Evolutionary conservation across 1,140 invertebrate genomes (phyloP).

Genomic region (Elymnias hypermnestra): DNA sequence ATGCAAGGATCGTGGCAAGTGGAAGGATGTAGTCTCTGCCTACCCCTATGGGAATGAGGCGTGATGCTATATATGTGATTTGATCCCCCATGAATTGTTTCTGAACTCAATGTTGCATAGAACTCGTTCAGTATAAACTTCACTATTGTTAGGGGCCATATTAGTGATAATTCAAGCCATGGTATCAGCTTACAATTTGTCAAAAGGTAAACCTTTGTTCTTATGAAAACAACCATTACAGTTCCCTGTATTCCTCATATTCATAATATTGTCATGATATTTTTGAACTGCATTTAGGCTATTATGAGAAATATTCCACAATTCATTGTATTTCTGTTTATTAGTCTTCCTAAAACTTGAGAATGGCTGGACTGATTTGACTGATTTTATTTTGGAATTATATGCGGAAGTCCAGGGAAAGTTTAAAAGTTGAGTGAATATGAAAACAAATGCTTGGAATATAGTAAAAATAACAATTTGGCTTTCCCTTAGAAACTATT

Average conservation of each 20-base stretch:
- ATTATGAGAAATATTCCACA: conserved; percentile 72
- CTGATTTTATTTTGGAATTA: too few species aligned
- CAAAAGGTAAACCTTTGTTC: conserved; percentile 60
- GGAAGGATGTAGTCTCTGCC: too few species aligned
- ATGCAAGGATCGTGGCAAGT: too few species aligned
- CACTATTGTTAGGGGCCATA: conserved; percentile 46
- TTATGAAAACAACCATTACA: conserved; percentile 77
- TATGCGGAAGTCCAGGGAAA: too few species aligned
- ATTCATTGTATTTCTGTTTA: conserved; percentile 70
- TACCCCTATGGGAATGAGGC: too few species aligned
- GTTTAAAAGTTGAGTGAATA: too few species aligned
- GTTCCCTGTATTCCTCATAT: conserved; percentile 75
- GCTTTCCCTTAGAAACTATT: too few species aligned
- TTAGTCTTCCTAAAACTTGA: too few species aligned
- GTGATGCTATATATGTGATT: too few species aligned
- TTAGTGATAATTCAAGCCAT: conserved; percentile 60
- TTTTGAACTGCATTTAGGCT: conserved; percentile 74
- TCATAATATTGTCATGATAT: conserved; percentile 64
- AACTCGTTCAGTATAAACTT: conserved; percentile 74
- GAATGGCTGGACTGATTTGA: too few species aligned
- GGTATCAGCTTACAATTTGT: conserved; percentile 64
- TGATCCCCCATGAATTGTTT: conserved; percentile 74
- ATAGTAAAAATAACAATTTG: too few species aligned
- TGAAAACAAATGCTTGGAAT: too few species aligned
- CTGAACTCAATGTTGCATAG: conserved; percentile 73